phyloP scores from a whole-genome alignment of 2,888 invertebrate species.

The Serripes groenlandicus region DNA sequence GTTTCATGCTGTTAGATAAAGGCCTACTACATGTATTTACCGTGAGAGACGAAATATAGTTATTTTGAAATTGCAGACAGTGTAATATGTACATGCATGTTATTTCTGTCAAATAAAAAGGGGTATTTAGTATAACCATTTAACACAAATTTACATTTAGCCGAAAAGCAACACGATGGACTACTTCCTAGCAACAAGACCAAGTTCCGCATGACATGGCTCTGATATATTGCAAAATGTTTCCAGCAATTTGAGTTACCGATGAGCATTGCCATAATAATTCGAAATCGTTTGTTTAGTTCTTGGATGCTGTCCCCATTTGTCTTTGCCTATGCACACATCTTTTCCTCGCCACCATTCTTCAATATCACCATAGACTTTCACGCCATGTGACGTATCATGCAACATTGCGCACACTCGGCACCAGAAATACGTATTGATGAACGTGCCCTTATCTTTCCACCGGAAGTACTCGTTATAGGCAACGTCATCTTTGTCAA shows the following conservation, averaged over 20 bases:
- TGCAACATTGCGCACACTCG: constrained; percentile 91
- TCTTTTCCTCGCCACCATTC: constrained; percentile 93
- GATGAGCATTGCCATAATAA: constrained; percentile 33
- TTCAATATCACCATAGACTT: constrained; percentile 92
- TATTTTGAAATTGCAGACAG: too few relatives aligned
- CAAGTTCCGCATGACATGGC: too few relatives aligned
- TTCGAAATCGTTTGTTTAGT: constrained; percentile 56
- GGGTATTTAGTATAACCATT: too few relatives aligned
- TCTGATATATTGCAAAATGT: background rate
- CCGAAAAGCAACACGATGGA: too few relatives aligned
- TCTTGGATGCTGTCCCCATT: constrained; percentile 70
- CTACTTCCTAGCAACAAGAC: too few relatives aligned
- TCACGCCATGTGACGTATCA: constrained; percentile 72
- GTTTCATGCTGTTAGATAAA: too few relatives aligned
- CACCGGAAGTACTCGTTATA: constrained; percentile 98
- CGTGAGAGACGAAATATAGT: too few relatives aligned
- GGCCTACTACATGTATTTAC: too few relatives aligned
- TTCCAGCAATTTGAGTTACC: background rate
- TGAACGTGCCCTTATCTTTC: constrained; percentile 98
- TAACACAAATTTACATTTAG: too few relatives aligned
- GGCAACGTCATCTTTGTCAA: constrained; percentile 94
- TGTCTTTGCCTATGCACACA: constrained; percentile 79
- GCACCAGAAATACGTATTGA: constrained; percentile 98
- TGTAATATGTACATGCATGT: too few relatives aligned
- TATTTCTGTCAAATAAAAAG: too few relatives aligned